Percentiles rank a stretch among this genome's conserved stretches.
Conservation (phyloP, 2,888 invertebrate species). For the Boloria euphrosyne region DNA sequence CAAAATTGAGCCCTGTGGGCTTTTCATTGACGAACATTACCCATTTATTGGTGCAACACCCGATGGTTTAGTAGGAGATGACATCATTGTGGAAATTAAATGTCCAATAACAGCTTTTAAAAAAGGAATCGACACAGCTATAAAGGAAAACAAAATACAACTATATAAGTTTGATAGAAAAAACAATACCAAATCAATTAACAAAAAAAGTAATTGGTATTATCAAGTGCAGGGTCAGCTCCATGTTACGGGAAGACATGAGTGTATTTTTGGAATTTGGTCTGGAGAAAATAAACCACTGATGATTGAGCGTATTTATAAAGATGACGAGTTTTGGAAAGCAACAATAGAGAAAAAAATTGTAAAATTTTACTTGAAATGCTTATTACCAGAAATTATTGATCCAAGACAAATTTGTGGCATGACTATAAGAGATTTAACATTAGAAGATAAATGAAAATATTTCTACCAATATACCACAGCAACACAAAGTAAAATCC, state of each 20-base stretch:
- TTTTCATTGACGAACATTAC: slow-evolving; percentile 39
- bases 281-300: slow-evolving; percentile 21
- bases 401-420: slow-evolving; percentile 25
- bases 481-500: no score
- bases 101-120: slow-evolving; percentile 35
- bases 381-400: slow-evolving; percentile 32
- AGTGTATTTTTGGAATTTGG: slow-evolving; percentile 34
- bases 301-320: slow-evolving; percentile 16
- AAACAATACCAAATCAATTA: slow-evolving; percentile 16
- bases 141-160: slow-evolving; percentile 28
- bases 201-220: slow-evolving; percentile 29
- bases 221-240: slow-evolving; percentile 36
- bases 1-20: slow-evolving; percentile 36
- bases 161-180: slow-evolving; percentile 25
- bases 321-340: slow-evolving; percentile 33
- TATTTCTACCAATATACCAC: no score
- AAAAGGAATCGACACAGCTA: slow-evolving; percentile 25
- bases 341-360: slow-evolving; percentile 29
- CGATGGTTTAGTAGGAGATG: slow-evolving; percentile 36
- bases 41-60: slow-evolving; percentile 39
- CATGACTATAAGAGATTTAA: slow-evolving; percentile 22
- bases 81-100: slow-evolving; percentile 40
- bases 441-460: background rate
- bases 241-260: slow-evolving; percentile 21
- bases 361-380: slow-evolving; percentile 25